Evolutionary conservation across 2,797 vertebrate species (phyloP), one percentile per base, ranked within the genome.

Genomic region (Eleutherodactylus coqui): DNA sequence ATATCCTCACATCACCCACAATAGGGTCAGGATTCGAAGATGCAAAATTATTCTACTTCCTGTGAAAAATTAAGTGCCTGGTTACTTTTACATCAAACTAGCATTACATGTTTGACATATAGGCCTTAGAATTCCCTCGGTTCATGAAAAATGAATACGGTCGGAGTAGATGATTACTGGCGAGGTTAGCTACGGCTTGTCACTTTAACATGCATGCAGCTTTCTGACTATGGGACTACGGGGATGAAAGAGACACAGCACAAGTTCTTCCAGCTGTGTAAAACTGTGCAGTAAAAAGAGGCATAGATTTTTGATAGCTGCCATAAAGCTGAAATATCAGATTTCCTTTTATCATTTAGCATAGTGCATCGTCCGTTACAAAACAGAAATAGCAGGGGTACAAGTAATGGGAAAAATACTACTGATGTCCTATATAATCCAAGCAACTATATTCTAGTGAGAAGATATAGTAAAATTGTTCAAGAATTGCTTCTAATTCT

Each of bases 161-260:
- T 87, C 89, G 64, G 79, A 70, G 58, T 64, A 84, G 82, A 82
- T 82, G 85, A 89, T 87, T 84, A 88, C 32, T 89, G 85, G 1
- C 43, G 90, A 86, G 90, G 90, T 90, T 91, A 88, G 80, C 81
- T 76, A 79, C 24, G 83, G 34, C 83, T 77, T 92, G 69, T 89
- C 88, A 88, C 82, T 84, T 67, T 17, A 77, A 53, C 88, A 89
- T 84, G 72, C 53, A 1, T 1, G 29, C 82, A 82, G 75, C 0
- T 81, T 82, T n/a, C 51, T 73, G 75, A 88, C 88, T 88, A 75
- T 24, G 53, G 87, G 88, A 72, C 90, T 75, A 76, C 32, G 83
- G 2, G 43, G 79, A 91, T 87, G 85, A 83, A 4, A 47, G 49
- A 88, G 79, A 91, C 79, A 90, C 82, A 87, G 88, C 53, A 79